These are phyloP conservation scores for Bellardia pandia DNA, from an alignment of 2,888 invertebrate species.

Conservation along the genomic window DNA sequence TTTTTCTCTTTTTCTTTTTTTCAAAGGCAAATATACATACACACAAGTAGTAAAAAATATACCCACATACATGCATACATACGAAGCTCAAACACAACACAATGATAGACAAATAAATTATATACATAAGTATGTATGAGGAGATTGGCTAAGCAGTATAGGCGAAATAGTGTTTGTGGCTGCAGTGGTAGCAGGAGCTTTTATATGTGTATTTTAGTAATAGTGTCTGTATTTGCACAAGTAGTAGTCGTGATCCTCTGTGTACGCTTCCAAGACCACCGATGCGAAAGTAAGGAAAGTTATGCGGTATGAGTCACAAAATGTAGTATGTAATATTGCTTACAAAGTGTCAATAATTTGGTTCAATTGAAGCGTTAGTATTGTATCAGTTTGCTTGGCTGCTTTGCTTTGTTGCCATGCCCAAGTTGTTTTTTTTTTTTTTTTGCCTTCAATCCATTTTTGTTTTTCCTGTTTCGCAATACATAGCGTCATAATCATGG, in stretches of 20 bases:
- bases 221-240: constrained; percentile 8
- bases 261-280: background rate
- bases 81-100: background rate
- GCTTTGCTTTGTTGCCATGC: constrained; percentile 37
- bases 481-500: background rate
- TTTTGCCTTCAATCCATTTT: constrained; percentile 28
- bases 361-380: constrained; percentile 70
- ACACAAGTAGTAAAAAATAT: constrained; percentile 4
- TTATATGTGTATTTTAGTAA: no score
- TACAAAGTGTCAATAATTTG: constrained; percentile 79
- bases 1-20: background rate
- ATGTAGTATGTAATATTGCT: constrained; percentile 46
- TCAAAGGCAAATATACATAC: background rate
- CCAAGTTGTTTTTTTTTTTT: constrained; percentile 19
- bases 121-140: background rate
- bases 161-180: background rate
- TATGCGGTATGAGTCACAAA: constrained; percentile 67
- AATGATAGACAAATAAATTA: background rate
- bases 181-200: background rate
- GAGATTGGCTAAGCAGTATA: background rate
- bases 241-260: background rate
- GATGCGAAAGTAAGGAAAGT: constrained; percentile 1
- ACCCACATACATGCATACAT: background rate
- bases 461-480: constrained; percentile 1
- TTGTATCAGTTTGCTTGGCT: constrained; percentile 49